Conservation (phyloP, 2,888 invertebrate genomes). For the Lapara coniferarum region DNA sequence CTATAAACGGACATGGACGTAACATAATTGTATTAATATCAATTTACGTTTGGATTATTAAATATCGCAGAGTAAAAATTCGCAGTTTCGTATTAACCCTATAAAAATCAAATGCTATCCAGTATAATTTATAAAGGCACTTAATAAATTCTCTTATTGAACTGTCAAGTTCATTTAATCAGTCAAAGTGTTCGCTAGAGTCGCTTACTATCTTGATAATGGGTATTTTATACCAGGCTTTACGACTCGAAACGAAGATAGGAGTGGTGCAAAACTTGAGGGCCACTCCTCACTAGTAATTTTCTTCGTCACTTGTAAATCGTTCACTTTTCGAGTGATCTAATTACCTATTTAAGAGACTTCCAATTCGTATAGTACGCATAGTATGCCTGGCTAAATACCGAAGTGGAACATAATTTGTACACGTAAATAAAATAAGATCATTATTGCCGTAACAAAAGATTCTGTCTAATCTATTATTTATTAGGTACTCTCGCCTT, state of each 20-base stretch:
- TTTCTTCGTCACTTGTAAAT: neutral
- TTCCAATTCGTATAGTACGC: neutral
- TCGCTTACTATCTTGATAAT: constrained; percentile 12
- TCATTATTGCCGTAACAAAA: too few relatives aligned
- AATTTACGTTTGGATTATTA: too few relatives aligned
- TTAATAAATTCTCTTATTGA: constrained; percentile 27
- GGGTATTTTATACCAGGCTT: constrained; percentile 1
- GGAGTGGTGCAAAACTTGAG: constrained; percentile 7
- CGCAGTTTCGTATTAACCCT: too few relatives aligned
- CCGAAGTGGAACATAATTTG: too few relatives aligned
- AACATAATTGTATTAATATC: too few relatives aligned
- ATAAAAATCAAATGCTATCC: neutral
- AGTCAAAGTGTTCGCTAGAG: constrained; percentile 4
- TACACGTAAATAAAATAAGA: too few relatives aligned
- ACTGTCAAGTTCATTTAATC: constrained; percentile 11
- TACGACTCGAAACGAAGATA: constrained; percentile 3
- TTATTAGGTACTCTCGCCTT: too few relatives aligned
- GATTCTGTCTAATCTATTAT: too few relatives aligned
- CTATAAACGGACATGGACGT: too few relatives aligned
- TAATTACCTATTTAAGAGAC: neutral
- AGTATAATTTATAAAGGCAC: constrained; percentile 28
- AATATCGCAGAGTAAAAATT: too few relatives aligned
- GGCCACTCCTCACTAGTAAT: constrained; percentile 8
- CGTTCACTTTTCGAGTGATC: neutral
- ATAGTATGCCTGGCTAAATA: too few relatives aligned